Evolutionary conservation across 2,888 invertebrate species (phyloP).

Genomic region (Seira ritae): DNA sequence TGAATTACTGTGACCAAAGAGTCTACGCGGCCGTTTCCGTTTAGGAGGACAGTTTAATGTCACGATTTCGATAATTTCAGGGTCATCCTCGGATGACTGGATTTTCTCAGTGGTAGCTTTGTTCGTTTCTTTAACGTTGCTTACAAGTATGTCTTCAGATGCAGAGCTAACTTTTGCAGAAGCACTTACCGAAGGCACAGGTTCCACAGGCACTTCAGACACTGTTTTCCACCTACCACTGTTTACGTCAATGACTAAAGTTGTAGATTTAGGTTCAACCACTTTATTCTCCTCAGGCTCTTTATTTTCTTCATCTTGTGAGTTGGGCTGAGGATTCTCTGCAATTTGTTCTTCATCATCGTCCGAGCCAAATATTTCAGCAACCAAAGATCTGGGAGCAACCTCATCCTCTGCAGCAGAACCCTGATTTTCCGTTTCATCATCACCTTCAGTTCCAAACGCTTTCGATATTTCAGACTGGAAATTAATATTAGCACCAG

Average conservation of each 20-base stretch:
- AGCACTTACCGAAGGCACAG: no score
- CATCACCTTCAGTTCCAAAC: conserved; percentile 75
- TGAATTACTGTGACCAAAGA: conserved; percentile 13
- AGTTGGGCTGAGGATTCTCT: not conserved
- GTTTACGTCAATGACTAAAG: conserved; percentile 29
- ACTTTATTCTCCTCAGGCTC: conserved; percentile 32
- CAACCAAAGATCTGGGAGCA: conserved; percentile 68
- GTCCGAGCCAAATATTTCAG: conserved; percentile 72
- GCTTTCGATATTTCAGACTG: conserved; percentile 73
- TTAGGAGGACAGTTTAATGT: conserved; percentile 32
- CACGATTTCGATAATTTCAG: conserved; percentile 52
- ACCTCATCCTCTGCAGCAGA: conserved; percentile 45
- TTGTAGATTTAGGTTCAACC: not conserved
- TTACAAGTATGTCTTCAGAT: no score
- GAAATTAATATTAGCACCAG: conserved; percentile 68
- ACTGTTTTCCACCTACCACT: conserved; percentile 64
- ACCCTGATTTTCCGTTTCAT: conserved; percentile 48
- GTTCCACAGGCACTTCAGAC: conserved; percentile 24
- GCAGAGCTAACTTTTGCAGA: no score
- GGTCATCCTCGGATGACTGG: conserved; percentile 33
- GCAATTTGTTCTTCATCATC: conserved; percentile 66
- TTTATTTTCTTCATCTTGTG: not conserved
- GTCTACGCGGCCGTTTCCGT: conserved; percentile 10
- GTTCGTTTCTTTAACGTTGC: not conserved
- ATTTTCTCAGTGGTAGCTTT: not conserved